phyloP scores from a whole-genome alignment of 2,888 invertebrate genomes.

The Cerastoderma edule region DNA sequence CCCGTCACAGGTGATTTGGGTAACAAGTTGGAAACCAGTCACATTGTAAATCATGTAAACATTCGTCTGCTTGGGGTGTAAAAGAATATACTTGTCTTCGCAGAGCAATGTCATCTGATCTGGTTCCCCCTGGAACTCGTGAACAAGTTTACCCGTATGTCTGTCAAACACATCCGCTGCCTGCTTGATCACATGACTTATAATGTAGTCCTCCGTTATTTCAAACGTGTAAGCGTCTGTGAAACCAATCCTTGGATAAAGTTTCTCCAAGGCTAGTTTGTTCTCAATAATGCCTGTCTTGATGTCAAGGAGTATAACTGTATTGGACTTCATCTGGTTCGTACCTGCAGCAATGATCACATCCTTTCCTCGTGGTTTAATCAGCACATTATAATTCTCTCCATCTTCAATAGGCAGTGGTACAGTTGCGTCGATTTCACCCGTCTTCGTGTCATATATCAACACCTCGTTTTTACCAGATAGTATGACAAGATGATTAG shows the following conservation, averaged over 20 bases:
- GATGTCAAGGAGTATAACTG: slow-evolving; percentile 65
- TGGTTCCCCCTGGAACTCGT: slow-evolving; percentile 59
- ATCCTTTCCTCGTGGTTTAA: slow-evolving; percentile 45
- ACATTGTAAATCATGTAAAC: slow-evolving; percentile 51
- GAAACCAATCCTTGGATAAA: slow-evolving; percentile 65
- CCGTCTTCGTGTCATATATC: slow-evolving; percentile 66
- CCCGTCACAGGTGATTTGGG: slow-evolving; percentile 43
- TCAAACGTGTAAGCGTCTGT: slow-evolving; percentile 63
- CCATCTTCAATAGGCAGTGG: slow-evolving; percentile 39
- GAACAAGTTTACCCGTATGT: slow-evolving; percentile 56
- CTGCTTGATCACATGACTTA: slow-evolving; percentile 54
- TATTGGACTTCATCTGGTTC: slow-evolving; percentile 64
- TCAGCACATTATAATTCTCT: slow-evolving; percentile 65
- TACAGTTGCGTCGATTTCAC: slow-evolving; percentile 64
- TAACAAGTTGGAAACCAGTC: slow-evolving; percentile 47
- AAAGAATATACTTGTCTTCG: slow-evolving; percentile 51
- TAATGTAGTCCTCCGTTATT: slow-evolving; percentile 52
- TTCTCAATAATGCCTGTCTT: slow-evolving; percentile 56
- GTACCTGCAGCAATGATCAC: slow-evolving; percentile 60
- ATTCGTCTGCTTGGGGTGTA: slow-evolving; percentile 61
- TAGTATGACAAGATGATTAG: slow-evolving; percentile 59
- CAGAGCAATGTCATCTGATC: slow-evolving; percentile 52
- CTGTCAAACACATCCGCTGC: slow-evolving; percentile 59
- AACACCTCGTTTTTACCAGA: slow-evolving; percentile 63
- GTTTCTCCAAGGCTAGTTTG: slow-evolving; percentile 60